Base-by-base conservation (phyloP, 2,888 invertebrate species). In the Drosophila rellima region DNA sequence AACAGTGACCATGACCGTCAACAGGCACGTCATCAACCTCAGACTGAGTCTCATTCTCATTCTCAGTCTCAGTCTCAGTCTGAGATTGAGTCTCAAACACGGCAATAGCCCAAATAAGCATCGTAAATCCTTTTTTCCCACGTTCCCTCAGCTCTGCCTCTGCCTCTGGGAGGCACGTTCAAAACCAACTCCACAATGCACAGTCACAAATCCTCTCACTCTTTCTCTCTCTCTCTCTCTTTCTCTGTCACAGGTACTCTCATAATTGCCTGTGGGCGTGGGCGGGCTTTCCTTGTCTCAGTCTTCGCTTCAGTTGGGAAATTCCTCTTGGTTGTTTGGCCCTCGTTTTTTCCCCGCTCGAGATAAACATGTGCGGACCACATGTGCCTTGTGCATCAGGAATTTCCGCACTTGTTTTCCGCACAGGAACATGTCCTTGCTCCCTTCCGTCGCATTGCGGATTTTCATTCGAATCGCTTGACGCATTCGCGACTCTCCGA, bases 111-210 rank as follows among this genome's bases (percentile, higher is more conserved):
- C 60, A 69, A 47, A 51, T 62, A 69, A 70, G 70, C 71, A 57
- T 74, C 82, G 80, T 82, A 88, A 86, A 88, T 86, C 85, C 85
- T 86, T 83, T 88, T 84, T 86, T 88, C 85, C 88, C 85, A 86
- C 85, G 85, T 86, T 86, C 63, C 42, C 77, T 65, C 50, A 26
- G 57, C 48, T 29, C 52, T n/a, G n/a, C n/a, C n/a, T 31, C 7
- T 31, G 17, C 52, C n/a, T n/a, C 35, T 62, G 65, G 78, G 78
- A 74, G 78, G 71, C 78, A 74, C 68, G 69, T 78, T 62, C 60
- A 60, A 39, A 70, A 66, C 60, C 55, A 60, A 45, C 73, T 73
- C 62, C 55, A 54, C 64, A 47, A 40, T 35, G 33, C 13, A 35
- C 39, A 37, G 10, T 15, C 48, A 44, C 55, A 18, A 37, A 18